A percentile compares a stretch with the other conserved stretches of the same genome.
These are phyloP conservation scores for Heterohyrax brucei DNA, from an alignment of 2,797 vertebrate species.

Conservation along the genomic window DNA sequence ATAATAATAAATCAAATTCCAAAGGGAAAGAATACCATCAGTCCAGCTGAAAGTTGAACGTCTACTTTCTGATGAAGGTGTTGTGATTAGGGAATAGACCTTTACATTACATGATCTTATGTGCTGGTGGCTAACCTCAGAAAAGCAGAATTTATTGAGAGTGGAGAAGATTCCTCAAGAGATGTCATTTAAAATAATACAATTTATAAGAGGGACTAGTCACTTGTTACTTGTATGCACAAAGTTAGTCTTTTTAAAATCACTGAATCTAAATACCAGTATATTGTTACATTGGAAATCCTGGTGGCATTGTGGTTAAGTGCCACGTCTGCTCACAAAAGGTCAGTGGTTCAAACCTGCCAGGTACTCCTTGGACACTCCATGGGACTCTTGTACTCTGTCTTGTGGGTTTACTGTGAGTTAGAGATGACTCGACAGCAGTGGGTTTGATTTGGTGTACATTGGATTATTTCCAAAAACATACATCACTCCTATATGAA, in stretches of 20 bases:
- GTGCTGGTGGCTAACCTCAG: neutral
- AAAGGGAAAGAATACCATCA: neutral
- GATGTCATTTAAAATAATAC: neutral
- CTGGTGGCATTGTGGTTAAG: no score
- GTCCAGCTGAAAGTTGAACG: neutral
- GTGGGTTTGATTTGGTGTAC: no score
- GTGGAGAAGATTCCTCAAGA: neutral
- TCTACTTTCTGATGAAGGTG: neutral
- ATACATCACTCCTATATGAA: neutral
- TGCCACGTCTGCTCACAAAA: no score
- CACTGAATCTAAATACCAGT: neutral
- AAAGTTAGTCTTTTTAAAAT: neutral
- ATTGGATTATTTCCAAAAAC: slow-evolving; percentile 4
- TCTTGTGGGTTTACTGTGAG: no score
- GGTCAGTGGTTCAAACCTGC: no score
- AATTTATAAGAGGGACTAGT: neutral
- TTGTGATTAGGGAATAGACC: neutral
- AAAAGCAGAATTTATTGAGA: neutral
- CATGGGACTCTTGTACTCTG: no score
- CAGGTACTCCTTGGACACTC: no score
- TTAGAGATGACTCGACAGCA: no score
- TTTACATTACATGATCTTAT: neutral
- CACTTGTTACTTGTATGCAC: neutral
- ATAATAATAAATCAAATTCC: neutral
- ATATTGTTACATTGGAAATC: neutral